phyloP scores from a whole-genome alignment of 2,888 invertebrate genomes.

The Cylloceria caligata region DNA sequence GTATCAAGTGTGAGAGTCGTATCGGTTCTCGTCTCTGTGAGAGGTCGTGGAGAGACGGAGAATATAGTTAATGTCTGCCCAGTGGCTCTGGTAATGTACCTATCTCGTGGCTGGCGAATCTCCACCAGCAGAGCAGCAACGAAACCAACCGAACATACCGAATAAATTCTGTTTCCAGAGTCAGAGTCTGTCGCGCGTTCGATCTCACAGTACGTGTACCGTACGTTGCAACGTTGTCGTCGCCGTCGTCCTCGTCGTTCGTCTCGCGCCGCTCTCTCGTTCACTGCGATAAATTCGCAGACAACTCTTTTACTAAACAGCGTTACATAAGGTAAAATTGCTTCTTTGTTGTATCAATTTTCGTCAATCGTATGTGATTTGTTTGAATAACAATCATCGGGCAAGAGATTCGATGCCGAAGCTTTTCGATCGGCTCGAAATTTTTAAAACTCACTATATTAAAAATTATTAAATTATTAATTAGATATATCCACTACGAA shows the following conservation, averaged over 20 bases:
- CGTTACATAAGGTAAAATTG: slow-evolving; percentile 43
- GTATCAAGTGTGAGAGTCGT: background rate
- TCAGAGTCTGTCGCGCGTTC: background rate
- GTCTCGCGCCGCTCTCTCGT: slow-evolving; percentile 9
- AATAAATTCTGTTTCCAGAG: background rate
- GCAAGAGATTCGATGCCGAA: background rate
- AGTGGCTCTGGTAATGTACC: background rate
- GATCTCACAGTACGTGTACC: slow-evolving; percentile 15
- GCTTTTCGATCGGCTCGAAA: background rate
- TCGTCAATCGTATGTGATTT: background rate
- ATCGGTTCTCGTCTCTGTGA: background rate
- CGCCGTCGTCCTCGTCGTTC: slow-evolving; percentile 12
- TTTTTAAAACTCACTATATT: background rate
- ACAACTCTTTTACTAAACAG: slow-evolving; percentile 15
- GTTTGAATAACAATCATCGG: background rate
- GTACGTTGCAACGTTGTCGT: slow-evolving; percentile 11
- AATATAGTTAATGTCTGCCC: background rate
- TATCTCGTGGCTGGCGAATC: background rate
- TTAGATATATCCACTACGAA: too few relatives aligned
- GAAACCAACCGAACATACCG: background rate
- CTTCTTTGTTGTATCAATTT: background rate
- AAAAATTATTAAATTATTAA: background rate
- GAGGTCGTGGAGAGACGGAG: background rate
- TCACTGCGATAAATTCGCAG: background rate
- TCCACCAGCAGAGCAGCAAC: slow-evolving; percentile 8